phyloP scores from a whole-genome alignment of 2,888 invertebrate species.

The Liposcelis brunnea region DNA sequence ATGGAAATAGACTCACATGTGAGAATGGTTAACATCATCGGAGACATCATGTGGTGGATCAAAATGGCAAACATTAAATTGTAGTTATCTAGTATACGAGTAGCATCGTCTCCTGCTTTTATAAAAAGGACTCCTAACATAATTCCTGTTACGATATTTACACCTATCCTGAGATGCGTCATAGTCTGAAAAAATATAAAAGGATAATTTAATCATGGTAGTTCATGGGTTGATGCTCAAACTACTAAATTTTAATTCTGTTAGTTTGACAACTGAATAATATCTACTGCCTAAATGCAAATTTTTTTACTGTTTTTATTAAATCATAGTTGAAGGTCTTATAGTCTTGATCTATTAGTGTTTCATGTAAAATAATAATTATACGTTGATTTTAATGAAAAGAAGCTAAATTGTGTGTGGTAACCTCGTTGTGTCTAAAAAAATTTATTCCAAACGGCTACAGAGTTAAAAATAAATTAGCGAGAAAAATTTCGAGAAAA shows the following conservation, averaged over 20 bases:
- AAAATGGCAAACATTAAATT: constrained; percentile 79
- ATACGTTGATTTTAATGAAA: too few relatives aligned
- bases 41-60: constrained; percentile 84
- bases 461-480: too few relatives aligned
- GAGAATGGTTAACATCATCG: constrained; percentile 77
- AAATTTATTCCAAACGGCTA: too few relatives aligned
- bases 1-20: constrained; percentile 39
- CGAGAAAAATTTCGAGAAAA: too few relatives aligned
- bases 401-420: too few relatives aligned
- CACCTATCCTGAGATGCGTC: constrained; percentile 56
- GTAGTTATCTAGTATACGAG: constrained; percentile 63
- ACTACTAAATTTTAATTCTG: constrained; percentile 9
- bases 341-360: too few relatives aligned
- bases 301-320: too few relatives aligned
- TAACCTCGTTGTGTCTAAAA: too few relatives aligned
- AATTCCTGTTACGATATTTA: constrained; percentile 55
- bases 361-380: too few relatives aligned
- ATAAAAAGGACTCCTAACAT: constrained; percentile 63
- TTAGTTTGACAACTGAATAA: not conserved
- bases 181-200: constrained; percentile 40
- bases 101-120: constrained; percentile 55
- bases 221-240: too few relatives aligned
- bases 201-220: too few relatives aligned
- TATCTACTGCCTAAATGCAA: not conserved
- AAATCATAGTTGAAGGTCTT: too few relatives aligned